phyloP scores from a whole-genome alignment of 2,113 vertebrate species.

The Indri indri region DNA sequence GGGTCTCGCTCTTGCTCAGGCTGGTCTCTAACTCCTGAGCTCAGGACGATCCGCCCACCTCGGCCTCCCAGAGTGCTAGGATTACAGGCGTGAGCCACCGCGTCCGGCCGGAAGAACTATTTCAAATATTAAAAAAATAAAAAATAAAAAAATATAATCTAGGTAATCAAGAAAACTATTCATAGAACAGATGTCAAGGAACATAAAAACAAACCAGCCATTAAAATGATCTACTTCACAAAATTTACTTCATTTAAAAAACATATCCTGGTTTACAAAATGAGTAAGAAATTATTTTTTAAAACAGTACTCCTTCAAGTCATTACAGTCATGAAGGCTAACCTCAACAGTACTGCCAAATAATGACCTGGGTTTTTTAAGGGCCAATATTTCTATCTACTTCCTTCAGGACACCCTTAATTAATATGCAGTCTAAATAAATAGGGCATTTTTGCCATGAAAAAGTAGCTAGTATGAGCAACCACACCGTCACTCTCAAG shows the following conservation, averaged over 20 bases:
- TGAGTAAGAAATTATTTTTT: neutral
- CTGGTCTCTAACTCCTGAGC: too few relatives aligned
- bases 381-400: neutral
- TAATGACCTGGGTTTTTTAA: neutral
- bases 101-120: neutral
- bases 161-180: neutral
- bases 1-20: too few relatives aligned
- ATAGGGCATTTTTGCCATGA: neutral
- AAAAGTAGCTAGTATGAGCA: neutral
- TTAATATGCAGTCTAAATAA: neutral
- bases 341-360: neutral
- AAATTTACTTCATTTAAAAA: constrained; percentile 21
- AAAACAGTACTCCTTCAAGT: neutral
- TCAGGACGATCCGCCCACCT: too few relatives aligned
- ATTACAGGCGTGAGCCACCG: too few relatives aligned
- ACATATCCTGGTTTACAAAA: neutral
- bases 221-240: constrained; percentile 10
- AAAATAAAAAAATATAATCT: neutral
- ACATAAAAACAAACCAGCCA: constrained; percentile 2
- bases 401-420: neutral
- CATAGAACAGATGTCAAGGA: neutral
- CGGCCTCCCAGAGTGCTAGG: too few relatives aligned
- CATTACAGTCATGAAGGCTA: neutral
- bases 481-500: neutral
- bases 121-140: neutral